These are phyloP conservation scores for Scartelaos histophorus DNA, from an alignment of 2,113 vertebrate species.

Conservation along the genomic window DNA sequence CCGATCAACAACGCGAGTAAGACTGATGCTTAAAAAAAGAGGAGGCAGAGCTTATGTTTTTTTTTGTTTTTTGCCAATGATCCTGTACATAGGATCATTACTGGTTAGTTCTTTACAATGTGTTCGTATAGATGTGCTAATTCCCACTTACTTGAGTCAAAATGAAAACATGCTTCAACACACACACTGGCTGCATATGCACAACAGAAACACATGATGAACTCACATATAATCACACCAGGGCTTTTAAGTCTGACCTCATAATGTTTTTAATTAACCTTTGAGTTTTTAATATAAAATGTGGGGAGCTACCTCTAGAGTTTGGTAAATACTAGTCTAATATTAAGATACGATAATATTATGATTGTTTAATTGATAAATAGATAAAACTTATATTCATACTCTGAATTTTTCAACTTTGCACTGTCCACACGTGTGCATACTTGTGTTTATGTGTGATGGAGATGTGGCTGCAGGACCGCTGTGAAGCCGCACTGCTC, in stretches of 20 bases:
- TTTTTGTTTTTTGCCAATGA: not conserved
- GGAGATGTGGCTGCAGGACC: conserved; percentile 65
- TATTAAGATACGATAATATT: too few species aligned
- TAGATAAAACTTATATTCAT: not conserved
- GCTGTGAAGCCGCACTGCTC: conserved; percentile 78
- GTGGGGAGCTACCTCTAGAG: not conserved
- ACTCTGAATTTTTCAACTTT: conserved; percentile 3
- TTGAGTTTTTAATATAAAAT: not conserved
- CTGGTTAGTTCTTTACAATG: not conserved
- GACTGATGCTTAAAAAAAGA: conserved; percentile 34
- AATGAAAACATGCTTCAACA: not conserved
- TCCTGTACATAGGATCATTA: not conserved
- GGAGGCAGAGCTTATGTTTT: not conserved
- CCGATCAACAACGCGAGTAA: conserved; percentile 44
- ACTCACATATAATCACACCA: not conserved
- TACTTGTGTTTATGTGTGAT: conserved; percentile 22
- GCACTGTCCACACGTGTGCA: conserved; percentile 13
- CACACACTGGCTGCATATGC: not conserved
- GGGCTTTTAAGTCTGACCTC: conserved; percentile 1
- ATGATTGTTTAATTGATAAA: too few species aligned
- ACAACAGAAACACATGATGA: not conserved
- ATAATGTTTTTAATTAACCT: not conserved
- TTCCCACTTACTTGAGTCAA: not conserved
- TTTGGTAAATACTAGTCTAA: not conserved
- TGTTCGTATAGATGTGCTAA: not conserved